These are phyloP conservation scores for Miltochrista miniata DNA, from an alignment of 2,888 invertebrate genomes.

Conservation along the genomic window DNA sequence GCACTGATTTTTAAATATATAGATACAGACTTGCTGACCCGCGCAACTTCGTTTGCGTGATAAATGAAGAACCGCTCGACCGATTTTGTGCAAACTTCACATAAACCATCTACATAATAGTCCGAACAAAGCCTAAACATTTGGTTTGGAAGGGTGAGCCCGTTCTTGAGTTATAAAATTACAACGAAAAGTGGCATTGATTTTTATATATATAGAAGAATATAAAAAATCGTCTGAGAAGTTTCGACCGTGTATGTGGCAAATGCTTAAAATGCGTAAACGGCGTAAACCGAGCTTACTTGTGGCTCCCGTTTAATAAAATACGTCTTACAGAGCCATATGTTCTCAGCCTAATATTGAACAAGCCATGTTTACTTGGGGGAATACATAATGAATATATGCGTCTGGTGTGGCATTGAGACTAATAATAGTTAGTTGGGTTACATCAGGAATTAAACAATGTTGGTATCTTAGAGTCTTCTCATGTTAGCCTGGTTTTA, in stretches of 20 bases:
- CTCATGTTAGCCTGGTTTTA: too few species aligned
- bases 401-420: slow-evolving; percentile 16
- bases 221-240: slow-evolving; percentile 19
- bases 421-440: neutral
- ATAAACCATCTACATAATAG: too few species aligned
- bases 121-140: too few species aligned
- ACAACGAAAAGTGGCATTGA: too few species aligned
- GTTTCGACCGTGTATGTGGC: slow-evolving; percentile 25
- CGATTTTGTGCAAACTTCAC: too few species aligned
- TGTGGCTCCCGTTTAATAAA: slow-evolving; percentile 54
- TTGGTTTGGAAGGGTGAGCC: too few species aligned
- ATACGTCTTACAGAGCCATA: slow-evolving; percentile 55
- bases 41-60: too few species aligned
- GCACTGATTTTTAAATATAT: too few species aligned
- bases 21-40: too few species aligned
- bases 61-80: too few species aligned
- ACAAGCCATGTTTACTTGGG: slow-evolving; percentile 55
- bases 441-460: neutral
- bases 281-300: slow-evolving; percentile 41
- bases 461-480: too few species aligned
- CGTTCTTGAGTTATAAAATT: too few species aligned
- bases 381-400: slow-evolving; percentile 58
- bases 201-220: slow-evolving; percentile 33
- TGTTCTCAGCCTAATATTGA: slow-evolving; percentile 58
- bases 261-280: slow-evolving; percentile 36